A percentile compares a stretch with the other conserved stretches of the same genome.
Evolutionary conservation across 2,113 vertebrate species (phyloP).

Genomic region (Barnardius zonarius): DNA sequence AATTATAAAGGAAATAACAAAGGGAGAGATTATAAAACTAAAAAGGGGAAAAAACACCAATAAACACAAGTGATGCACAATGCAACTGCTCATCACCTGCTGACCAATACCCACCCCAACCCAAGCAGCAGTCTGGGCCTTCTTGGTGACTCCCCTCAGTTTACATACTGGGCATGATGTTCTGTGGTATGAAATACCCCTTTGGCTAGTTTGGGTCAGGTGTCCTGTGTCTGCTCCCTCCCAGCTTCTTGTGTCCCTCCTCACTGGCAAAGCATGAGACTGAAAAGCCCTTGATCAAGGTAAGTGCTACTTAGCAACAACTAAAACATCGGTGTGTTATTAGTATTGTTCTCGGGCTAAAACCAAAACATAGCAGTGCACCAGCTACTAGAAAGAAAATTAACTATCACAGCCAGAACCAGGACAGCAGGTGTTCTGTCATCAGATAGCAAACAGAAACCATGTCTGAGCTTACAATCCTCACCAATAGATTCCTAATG

Average conservation of each 20-base stretch:
- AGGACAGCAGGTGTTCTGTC: neutral
- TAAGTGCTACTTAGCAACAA: neutral
- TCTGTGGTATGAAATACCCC: neutral
- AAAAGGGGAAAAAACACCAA: neutral
- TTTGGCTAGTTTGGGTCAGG: neutral
- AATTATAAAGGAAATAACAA: neutral
- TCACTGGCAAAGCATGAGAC: neutral
- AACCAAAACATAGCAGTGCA: neutral
- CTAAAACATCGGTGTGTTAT: neutral
- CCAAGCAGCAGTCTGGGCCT: neutral
- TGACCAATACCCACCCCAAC: neutral
- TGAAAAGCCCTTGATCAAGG: neutral
- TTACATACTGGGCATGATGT: neutral
- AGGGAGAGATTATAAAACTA: neutral
- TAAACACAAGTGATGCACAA: neutral
- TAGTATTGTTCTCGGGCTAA: neutral
- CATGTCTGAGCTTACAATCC: neutral
- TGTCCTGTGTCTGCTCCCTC: neutral
- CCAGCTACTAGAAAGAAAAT: neutral
- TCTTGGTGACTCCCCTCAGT: neutral
- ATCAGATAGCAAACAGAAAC: neutral
- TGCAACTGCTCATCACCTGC: neutral
- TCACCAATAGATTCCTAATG: neutral
- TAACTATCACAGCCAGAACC: neutral
- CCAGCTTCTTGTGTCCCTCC: neutral